Conservation (phyloP, 2,797 vertebrate species). For the Cygnus olor region DNA sequence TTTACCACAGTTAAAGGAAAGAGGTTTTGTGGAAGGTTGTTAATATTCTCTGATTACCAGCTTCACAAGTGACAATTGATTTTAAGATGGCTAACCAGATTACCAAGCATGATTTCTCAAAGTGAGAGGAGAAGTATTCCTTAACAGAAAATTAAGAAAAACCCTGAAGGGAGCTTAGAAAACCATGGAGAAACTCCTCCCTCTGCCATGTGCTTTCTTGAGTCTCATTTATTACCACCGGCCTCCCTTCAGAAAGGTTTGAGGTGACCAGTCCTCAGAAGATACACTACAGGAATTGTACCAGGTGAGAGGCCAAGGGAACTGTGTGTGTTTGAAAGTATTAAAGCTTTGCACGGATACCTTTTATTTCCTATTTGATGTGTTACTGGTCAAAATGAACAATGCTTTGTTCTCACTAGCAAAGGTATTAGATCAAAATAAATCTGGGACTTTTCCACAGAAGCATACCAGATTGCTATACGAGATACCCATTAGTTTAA, state of each 20-base stretch:
- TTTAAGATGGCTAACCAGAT: neutral
- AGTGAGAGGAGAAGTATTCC: rapidly evolving
- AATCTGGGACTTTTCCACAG: neutral
- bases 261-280: neutral
- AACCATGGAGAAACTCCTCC: rapidly evolving
- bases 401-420: neutral
- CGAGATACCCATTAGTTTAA: neutral
- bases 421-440: neutral
- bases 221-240: neutral
- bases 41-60: neutral
- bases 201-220: neutral
- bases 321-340: neutral
- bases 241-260: neutral
- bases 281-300: neutral
- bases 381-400: neutral
- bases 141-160: neutral
- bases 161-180: neutral
- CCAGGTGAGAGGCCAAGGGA: neutral
- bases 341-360: neutral
- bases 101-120: neutral
- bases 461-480: neutral
- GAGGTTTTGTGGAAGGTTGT: neutral
- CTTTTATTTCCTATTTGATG: neutral
- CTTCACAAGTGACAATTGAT: neutral
- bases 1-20: neutral